phyloP scores from a whole-genome alignment of 2,797 vertebrate species.

The Hemibagrus guttatus region DNA sequence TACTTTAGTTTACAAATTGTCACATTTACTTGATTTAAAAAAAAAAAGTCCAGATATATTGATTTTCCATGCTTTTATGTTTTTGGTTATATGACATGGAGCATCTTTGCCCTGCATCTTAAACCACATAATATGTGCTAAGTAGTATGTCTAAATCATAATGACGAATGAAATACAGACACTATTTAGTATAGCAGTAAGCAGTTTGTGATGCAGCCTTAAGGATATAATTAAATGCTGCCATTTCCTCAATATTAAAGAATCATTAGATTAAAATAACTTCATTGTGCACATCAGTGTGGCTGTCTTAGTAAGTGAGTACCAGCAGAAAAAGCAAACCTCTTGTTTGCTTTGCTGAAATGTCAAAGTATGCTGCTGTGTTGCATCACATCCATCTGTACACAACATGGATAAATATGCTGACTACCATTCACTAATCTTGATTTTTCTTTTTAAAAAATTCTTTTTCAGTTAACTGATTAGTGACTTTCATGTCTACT shows the following conservation, averaged over 20 bases:
- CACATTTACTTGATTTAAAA: not conserved
- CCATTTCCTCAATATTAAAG: not conserved
- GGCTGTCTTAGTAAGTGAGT: not conserved
- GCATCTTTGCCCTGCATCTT: no score
- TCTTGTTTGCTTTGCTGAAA: not conserved
- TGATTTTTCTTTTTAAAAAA: not conserved
- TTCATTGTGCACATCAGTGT: not conserved
- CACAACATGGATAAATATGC: not conserved
- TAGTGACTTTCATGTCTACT: not conserved
- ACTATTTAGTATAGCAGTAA: not conserved
- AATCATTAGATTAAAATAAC: not conserved
- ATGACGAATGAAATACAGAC: not conserved
- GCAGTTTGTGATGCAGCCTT: not conserved
- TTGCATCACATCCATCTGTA: not conserved
- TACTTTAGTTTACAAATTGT: not conserved
- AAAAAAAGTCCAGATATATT: not conserved
- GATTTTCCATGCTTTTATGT: not conserved
- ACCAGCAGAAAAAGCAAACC: not conserved
- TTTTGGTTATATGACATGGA: no score
- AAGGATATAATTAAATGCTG: not conserved
- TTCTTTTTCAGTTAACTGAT: not conserved
- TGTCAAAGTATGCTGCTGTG: not conserved
- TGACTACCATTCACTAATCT: not conserved
- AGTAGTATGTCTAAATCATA: not conserved
- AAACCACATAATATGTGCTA: not conserved